phyloP scores from a whole-genome alignment of 2,888 invertebrate species.

The Brassicogethes aeneus region DNA sequence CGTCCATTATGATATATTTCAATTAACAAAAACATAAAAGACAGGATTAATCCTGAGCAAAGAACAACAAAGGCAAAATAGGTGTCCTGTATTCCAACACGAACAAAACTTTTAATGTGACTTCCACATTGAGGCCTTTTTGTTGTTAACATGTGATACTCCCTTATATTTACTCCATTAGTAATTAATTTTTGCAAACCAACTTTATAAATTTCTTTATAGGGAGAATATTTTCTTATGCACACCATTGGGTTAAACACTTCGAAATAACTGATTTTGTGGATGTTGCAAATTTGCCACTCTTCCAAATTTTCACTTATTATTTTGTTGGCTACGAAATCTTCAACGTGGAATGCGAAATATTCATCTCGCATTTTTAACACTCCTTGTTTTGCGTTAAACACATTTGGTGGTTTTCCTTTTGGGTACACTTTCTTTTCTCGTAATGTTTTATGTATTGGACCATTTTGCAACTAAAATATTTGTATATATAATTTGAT shows the following conservation, averaged over 20 bases:
- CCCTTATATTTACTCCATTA: no score
- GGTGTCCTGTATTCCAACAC: no score
- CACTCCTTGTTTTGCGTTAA: conserved; percentile 52
- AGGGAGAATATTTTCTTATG: conserved; percentile 46
- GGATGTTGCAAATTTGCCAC: conserved; percentile 60
- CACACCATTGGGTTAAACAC: conserved; percentile 48
- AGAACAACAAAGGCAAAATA: no score
- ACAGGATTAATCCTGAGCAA: no score
- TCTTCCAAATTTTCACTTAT: conserved; percentile 58
- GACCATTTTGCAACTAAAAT: conserved; percentile 52
- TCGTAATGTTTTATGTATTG: conserved; percentile 51
- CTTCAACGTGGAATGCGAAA: conserved; percentile 61
- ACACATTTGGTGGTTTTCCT: conserved; percentile 48
- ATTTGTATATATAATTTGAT: no score
- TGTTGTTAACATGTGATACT: no score
- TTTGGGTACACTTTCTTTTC: conserved; percentile 52
- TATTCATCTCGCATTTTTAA: conserved; percentile 49
- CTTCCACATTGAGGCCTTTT: no score
- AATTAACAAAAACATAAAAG: no score
- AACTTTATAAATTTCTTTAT: conserved; percentile 45
- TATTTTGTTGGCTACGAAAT: conserved; percentile 55
- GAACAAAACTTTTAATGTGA: no score
- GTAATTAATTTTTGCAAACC: no score
- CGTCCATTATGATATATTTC: no score
- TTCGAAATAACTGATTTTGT: conserved; percentile 50